Evolutionary conservation across 2,797 vertebrate genomes (phyloP).

Genomic region (Liasis olivaceus): DNA sequence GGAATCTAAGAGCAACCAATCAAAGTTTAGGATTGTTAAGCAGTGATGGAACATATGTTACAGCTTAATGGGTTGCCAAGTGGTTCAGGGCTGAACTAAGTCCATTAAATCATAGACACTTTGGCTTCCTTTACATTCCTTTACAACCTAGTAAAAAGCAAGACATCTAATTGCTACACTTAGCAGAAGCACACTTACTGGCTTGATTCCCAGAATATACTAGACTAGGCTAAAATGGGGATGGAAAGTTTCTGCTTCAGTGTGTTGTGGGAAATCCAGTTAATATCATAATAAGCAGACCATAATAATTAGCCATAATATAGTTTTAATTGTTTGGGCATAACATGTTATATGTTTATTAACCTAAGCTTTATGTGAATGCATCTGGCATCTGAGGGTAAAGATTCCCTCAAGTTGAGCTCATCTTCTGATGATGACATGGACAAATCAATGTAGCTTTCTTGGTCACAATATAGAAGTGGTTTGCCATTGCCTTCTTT

Average conservation of each 20-base stretch:
- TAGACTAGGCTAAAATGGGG: not conserved
- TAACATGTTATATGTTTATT: not conserved
- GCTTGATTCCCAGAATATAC: not conserved
- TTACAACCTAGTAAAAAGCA: not conserved
- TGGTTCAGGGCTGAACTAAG: not conserved
- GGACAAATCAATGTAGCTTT: not conserved
- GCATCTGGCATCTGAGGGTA: not conserved
- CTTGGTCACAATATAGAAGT: not conserved
- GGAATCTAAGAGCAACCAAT: not conserved
- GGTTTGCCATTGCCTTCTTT: not conserved
- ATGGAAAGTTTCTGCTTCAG: not conserved
- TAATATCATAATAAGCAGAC: not conserved
- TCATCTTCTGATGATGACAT: not conserved
- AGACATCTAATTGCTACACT: not conserved
- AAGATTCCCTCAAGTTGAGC: not conserved
- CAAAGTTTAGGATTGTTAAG: not conserved
- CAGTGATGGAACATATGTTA: no score
- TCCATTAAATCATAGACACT: not conserved
- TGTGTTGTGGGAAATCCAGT: not conserved
- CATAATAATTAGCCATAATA: not conserved
- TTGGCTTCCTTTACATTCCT: not conserved
- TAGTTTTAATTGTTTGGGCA: not conserved
- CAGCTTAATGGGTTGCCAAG: not conserved
- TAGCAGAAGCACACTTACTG: not conserved
- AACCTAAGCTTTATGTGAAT: not conserved